Evolutionary conservation across 2,797 vertebrate genomes (phyloP), one percentile per base, ranked within the genome.

Genomic region (Anguilla marmorata): DNA sequence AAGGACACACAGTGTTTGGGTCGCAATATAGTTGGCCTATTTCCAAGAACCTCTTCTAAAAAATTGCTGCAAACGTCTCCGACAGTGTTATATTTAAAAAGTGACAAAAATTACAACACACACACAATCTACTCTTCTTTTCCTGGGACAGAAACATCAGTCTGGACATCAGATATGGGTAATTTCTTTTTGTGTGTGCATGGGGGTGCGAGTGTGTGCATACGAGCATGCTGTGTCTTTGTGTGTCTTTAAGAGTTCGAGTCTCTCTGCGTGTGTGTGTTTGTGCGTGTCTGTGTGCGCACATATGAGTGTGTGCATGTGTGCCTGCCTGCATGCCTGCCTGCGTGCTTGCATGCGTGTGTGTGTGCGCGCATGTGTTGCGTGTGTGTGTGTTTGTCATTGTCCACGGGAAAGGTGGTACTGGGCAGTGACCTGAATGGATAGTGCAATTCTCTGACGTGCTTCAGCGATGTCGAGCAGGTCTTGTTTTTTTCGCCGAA

Each of bases 391-490:
- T 45, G 19, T 41, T 86, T 76, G 54, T 79, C 48, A 50, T 45
- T 80, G 50, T 50, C 58, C 58, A 58, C 1, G 72, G 79, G 60
- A 85, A 86, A 87, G 72, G 88, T 86, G 63, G 87, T 41, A 74
- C 50, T 76, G 93, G 91, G 91, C 92, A 89, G 89, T 54, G 91
- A 90, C 89, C 91, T 93, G 76, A 79, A 93, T 92, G 91, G 94
- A 95, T 91, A 92, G 91, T 93, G 93, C 89, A 90, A 87, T 16
- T 85, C 56, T 86, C 91, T 88, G 84, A 94, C 92, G 88, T 90
- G 91, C 93, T 88, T 94, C 92, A 89, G 85, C 92, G 89, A 50
- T 60, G 89, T 91, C 93, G 93, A 94, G 90, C 88, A 84, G 91
- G 0, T 2, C 91, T 90, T 91, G 92, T 94, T 95, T 76, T 69